Base-by-base conservation (phyloP, 2,888 invertebrate genomes). In the Eupithecia inturbata region DNA sequence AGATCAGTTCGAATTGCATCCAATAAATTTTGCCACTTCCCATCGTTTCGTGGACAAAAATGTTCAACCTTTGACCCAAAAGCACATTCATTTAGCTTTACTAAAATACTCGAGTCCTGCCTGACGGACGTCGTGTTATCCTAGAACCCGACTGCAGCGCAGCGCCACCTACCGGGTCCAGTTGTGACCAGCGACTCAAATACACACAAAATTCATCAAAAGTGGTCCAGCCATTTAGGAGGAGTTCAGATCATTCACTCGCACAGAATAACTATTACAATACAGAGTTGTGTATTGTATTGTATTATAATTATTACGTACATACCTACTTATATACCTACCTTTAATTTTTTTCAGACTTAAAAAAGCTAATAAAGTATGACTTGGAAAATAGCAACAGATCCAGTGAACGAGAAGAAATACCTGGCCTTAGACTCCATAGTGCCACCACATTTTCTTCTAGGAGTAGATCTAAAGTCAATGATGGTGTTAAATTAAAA, bases 321-420 rank as follows among this genome's bases (percentile, higher is more conserved):
- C 0, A 28, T 26, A 60, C 28, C 6, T 60, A 22, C 22, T 28
- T 14, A 57, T 26, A n/a, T n/a, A n/a, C n/a, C n/a, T n/a, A n/a
- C n/a, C 6, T n/a, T 53, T 4, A 45, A 31, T 62, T 31, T 64
- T n/a, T 85, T 93, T 68, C 87, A 97, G 97, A 97, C 91, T 90
- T 97, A 69, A 97, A 96, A 85, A 95, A 95, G 80, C 87, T 96
- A 10, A 96, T 96, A 41, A 96, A 96, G 84, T 95, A 96, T 85
- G 96, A 96, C 76, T 85, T 93, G 16, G 90, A 95, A 80, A 89
- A 89, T 49, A 89, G 88, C 77, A 87, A 89, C 16, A 77, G 77
- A 83, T 81, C 82, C 84, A 80, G 87, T 80, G 83, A 82, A 7
- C 82, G 80, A 64, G 74, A 74, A 62, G 85, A 88, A 53, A 39